Percentiles rank a stretch among this genome's conserved stretches.
Conservation (phyloP, 1,140 invertebrate species). For the Camponotus vicinus region DNA sequence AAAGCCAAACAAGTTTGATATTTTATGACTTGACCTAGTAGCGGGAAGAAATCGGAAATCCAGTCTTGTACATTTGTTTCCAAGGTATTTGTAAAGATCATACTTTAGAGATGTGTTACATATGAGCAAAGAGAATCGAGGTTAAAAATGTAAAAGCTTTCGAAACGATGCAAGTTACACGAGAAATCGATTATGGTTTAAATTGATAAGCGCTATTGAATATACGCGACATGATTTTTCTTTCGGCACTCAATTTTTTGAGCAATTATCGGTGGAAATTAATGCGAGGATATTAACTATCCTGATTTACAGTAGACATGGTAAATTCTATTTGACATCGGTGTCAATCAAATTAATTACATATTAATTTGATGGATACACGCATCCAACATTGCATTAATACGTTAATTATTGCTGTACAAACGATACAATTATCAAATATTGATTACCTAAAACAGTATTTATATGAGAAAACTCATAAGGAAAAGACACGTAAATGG, state of each 20-base stretch:
- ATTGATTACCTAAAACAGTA: slow-evolving; percentile 15
- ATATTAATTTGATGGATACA: slow-evolving; percentile 27
- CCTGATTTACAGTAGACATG: background rate
- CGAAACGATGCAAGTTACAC: background rate
- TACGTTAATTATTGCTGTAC: background rate
- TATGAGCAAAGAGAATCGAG: slow-evolving; percentile 21
- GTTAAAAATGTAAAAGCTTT: slow-evolving; percentile 28
- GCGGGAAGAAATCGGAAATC: background rate
- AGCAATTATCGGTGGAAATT: slow-evolving; percentile 28
- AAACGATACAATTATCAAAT: background rate
- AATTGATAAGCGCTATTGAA: background rate
- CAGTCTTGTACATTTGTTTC: background rate
- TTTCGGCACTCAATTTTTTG: background rate
- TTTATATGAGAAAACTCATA: background rate
- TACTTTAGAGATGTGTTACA: slow-evolving; percentile 5
- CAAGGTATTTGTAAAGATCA: slow-evolving; percentile 1
- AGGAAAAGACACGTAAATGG: background rate
- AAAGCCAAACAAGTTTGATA: slow-evolving; percentile 20
- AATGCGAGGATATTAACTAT: slow-evolving; percentile 6
- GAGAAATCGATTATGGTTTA: background rate
- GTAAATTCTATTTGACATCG: slow-evolving; percentile 22
- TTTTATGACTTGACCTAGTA: background rate
- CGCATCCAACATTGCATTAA: slow-evolving; percentile 24
- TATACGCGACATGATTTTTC: slow-evolving; percentile 12
- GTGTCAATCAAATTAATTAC: slow-evolving; percentile 35